Evolutionary conservation across 2,113 vertebrate genomes (phyloP).

Genomic region (Sturnus vulgaris): DNA sequence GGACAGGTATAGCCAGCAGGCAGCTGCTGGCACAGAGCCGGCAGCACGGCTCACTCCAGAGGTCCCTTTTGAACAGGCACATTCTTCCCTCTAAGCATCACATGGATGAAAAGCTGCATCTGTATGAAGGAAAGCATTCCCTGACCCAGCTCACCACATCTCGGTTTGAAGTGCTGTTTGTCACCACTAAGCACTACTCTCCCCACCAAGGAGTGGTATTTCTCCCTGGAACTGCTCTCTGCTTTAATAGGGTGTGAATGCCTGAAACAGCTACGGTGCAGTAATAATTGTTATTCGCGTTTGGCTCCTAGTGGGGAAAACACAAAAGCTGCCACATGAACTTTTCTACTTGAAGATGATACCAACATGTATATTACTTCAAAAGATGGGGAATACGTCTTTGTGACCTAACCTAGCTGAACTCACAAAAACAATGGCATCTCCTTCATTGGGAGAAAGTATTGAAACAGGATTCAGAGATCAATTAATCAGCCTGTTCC

Average conservation of each 20-base stretch:
- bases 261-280: not conserved
- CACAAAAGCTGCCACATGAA: constrained; percentile 39
- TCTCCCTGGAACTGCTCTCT: constrained; percentile 28
- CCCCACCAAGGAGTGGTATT: constrained; percentile 17
- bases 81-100: not conserved
- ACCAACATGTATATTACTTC: constrained; percentile 6
- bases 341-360: constrained; percentile 43
- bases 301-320: constrained; percentile 22
- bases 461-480: not conserved
- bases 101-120: not conserved
- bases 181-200: constrained; percentile 36
- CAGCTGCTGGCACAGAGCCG: not conserved
- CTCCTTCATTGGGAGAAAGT: not conserved
- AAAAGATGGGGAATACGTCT: constrained; percentile 39
- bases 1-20: not conserved
- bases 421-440: constrained; percentile 15
- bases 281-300: constrained; percentile 42
- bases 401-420: not conserved
- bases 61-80: not conserved
- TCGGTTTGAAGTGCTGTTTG: constrained; percentile 41
- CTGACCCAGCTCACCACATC: constrained; percentile 9
- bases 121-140: not conserved
- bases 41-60: not conserved
- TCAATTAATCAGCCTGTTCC: not conserved
- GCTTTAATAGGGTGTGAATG: constrained; percentile 12